Conservation (phyloP, 2,797 vertebrate species). For the Chaetodon trifasciatus region DNA sequence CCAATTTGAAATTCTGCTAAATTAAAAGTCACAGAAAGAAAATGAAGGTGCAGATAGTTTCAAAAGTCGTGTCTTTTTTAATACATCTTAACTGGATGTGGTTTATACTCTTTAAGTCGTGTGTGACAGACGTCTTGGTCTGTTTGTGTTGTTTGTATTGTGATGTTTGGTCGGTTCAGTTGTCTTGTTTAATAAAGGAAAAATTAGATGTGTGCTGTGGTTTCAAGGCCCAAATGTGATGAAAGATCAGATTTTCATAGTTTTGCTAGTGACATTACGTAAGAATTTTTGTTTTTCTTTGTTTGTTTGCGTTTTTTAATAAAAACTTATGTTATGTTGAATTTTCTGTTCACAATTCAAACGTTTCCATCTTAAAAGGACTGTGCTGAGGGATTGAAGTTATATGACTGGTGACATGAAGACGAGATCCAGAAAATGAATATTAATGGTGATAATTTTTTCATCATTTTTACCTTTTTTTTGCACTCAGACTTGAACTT, state of each 20-base stretch:
- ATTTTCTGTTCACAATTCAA: background rate
- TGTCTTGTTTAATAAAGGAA: no score
- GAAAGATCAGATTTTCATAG: background rate
- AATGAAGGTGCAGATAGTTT: no score
- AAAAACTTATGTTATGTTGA: background rate
- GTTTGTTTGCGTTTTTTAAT: no score
- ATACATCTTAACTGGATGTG: background rate
- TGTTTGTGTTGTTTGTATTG: no score
- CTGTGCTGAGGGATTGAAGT: background rate
- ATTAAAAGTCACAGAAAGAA: no score
- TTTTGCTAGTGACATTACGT: background rate
- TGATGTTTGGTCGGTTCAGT: no score
- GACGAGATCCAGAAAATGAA: background rate
- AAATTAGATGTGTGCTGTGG: background rate
- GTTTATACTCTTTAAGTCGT: background rate
- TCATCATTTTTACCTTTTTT: background rate
- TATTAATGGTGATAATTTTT: background rate
- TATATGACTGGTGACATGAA: background rate
- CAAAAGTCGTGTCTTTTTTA: no score
- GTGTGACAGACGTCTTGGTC: background rate
- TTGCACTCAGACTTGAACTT: background rate
- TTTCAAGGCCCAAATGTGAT: background rate
- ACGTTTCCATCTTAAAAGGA: background rate
- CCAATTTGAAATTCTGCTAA: no score
- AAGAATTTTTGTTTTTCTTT: background rate